A percentile compares a stretch with the other conserved stretches of the same genome.
Evolutionary conservation across 1,140 invertebrate species (phyloP).

Genomic region (Anthonomus grandis): DNA sequence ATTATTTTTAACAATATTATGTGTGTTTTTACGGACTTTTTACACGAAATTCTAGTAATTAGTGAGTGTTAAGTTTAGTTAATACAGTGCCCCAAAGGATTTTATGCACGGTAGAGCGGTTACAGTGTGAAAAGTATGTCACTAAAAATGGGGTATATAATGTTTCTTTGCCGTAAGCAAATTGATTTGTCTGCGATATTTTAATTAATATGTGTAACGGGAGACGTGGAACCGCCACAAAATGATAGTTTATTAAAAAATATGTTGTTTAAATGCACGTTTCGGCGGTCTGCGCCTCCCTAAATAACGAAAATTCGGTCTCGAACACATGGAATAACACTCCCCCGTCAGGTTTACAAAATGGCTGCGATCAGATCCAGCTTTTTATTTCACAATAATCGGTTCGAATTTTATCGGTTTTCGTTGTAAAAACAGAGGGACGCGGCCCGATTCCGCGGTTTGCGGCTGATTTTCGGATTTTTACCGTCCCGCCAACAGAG

Average conservation of each 20-base stretch:
- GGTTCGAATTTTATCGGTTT: constrained; percentile 11
- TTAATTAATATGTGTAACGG: constrained; percentile 4
- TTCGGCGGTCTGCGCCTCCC: constrained; percentile 2
- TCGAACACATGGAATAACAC: constrained; percentile 50
- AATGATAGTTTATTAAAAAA: constrained; percentile 6
- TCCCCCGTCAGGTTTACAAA: constrained; percentile 49
- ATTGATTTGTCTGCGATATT: constrained; percentile 42
- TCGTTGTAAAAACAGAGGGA: not conserved
- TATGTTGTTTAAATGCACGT: constrained; percentile 2
- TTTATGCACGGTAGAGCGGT: constrained; percentile 24
- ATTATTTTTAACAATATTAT: constrained; percentile 49
- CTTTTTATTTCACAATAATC: constrained; percentile 34
- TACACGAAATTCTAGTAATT: constrained; percentile 33
- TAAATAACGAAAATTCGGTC: constrained; percentile 33
- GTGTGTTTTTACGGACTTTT: constrained; percentile 45
- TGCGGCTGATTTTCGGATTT: not conserved
- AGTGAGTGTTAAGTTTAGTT: constrained; percentile 35
- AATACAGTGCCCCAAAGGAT: constrained; percentile 28
- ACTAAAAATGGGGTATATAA: constrained; percentile 51
- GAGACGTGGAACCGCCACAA: constrained; percentile 1
- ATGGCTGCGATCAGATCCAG: constrained; percentile 48
- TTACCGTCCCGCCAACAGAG: not conserved
- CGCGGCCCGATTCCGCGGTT: constrained; percentile 33
- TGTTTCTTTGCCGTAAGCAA: constrained; percentile 47
- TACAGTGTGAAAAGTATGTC: constrained; percentile 49